Percentiles rank a stretch among this genome's conserved stretches.
phyloP scores from a whole-genome alignment of 2,888 invertebrate genomes.

The Serrognathus titanus region DNA sequence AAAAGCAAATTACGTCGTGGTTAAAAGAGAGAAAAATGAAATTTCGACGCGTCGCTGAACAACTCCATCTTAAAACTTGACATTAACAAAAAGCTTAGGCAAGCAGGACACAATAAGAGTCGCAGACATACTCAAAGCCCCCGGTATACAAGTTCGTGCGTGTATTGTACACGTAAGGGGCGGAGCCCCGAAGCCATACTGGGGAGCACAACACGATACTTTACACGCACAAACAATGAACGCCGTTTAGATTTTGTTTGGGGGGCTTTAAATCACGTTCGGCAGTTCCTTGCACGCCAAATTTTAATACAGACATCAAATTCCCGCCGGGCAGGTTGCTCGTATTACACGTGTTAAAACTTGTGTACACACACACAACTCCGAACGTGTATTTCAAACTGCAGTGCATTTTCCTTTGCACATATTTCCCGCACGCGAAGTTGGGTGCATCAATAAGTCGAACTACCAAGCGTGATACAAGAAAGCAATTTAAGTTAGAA shows the following conservation, averaged over 20 bases:
- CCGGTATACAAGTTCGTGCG: not conserved
- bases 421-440: not conserved
- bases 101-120: slow-evolving; percentile 3
- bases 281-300: no score
- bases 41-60: no score
- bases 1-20: no score
- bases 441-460: slow-evolving; percentile 16
- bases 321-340: no score
- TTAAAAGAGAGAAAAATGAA: no score
- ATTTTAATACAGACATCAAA: no score
- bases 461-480: slow-evolving; percentile 16
- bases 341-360: not conserved
- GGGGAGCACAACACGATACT: not conserved
- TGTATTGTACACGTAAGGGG: slow-evolving; percentile 5
- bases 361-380: not conserved
- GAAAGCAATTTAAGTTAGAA: slow-evolving; percentile 19
- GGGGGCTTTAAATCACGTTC: no score
- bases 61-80: no score
- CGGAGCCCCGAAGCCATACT: not conserved
- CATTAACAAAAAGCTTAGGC: not conserved
- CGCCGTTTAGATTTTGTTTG: no score
- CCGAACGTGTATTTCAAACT: not conserved
- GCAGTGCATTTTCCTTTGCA: not conserved
- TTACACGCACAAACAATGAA: slow-evolving; percentile 1
- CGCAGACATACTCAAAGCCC: slow-evolving; percentile 4